These are phyloP conservation scores for Zygogramma bicolorata DNA, from an alignment of 2,888 invertebrate species.

Conservation along the genomic window DNA sequence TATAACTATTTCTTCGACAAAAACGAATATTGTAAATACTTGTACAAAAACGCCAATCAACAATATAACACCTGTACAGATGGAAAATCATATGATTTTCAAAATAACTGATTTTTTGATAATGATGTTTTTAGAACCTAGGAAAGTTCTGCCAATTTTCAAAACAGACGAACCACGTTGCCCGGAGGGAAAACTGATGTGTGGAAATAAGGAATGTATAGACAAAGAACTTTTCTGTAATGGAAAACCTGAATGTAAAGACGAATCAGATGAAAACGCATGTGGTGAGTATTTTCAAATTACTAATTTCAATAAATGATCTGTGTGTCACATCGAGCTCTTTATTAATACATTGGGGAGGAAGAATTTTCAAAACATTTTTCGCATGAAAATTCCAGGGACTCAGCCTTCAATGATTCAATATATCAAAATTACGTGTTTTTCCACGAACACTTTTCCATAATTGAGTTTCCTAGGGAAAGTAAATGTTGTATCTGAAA, in stretches of 20 bases:
- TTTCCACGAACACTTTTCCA: too few species aligned
- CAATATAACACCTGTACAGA: constrained; percentile 51
- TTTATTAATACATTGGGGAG: too few species aligned
- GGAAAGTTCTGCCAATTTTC: constrained; percentile 88
- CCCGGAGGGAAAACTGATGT: constrained; percentile 89
- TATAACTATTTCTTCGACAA: constrained; percentile 48
- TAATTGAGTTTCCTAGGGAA: too few species aligned
- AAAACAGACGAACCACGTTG: constrained; percentile 95
- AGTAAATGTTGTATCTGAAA: too few species aligned
- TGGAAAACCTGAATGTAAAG: constrained; percentile 92
- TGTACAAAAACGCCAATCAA: constrained; percentile 54
- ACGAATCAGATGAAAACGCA: constrained; percentile 95
- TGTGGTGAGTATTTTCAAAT: constrained; percentile 81
- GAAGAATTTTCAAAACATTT: too few species aligned
- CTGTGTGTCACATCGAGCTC: too few species aligned
- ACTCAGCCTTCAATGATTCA: too few species aligned
- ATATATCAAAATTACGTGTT: too few species aligned
- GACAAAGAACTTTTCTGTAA: constrained; percentile 94
- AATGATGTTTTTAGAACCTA: constrained; percentile 78
- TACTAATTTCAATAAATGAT: constrained; percentile 15
- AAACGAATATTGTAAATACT: constrained; percentile 43
- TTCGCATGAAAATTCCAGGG: too few species aligned
- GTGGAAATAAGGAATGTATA: constrained; percentile 92
- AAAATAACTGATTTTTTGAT: background rate
- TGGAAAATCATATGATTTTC: background rate